Conservation (phyloP, 2,888 invertebrate genomes). For the Antitype chi region DNA sequence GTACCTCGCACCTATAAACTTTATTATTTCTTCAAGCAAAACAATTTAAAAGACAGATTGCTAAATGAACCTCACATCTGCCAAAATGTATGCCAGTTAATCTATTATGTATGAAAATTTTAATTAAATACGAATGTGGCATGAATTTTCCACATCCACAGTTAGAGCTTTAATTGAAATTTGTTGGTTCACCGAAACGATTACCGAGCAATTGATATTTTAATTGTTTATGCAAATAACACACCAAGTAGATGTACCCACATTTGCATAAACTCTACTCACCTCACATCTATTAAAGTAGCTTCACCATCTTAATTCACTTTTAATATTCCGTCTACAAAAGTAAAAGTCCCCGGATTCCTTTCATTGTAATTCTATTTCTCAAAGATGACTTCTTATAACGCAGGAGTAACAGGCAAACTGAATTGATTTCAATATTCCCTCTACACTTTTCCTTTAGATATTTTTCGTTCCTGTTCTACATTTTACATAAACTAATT, state of each 20-base stretch:
- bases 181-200: slow-evolving; percentile 76
- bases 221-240: slow-evolving; percentile 78
- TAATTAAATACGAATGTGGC: slow-evolving; percentile 77
- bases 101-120: slow-evolving; percentile 73
- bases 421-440: slow-evolving; percentile 87
- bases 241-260: slow-evolving; percentile 44
- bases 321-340: slow-evolving; percentile 56
- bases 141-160: slow-evolving; percentile 78
- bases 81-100: slow-evolving; percentile 60
- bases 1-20: not conserved
- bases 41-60: slow-evolving; percentile 31
- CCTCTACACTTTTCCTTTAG: slow-evolving; percentile 84
- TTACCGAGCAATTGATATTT: slow-evolving; percentile 79
- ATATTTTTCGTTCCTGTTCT: slow-evolving; percentile 89
- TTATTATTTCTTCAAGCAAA: slow-evolving; percentile 3
- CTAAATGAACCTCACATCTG: slow-evolving; percentile 35
- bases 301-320: slow-evolving; percentile 39
- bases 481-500: slow-evolving; percentile 91
- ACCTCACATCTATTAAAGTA: slow-evolving; percentile 27
- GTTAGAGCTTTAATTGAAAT: slow-evolving; percentile 81
- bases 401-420: slow-evolving; percentile 80
- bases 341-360: slow-evolving; percentile 63
- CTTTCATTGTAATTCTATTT: slow-evolving; percentile 77
- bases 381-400: slow-evolving; percentile 77
- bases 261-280: slow-evolving; percentile 46